phyloP scores from a whole-genome alignment of 92 coral and sea anemone genomes.

The Actinostola sp. region DNA sequence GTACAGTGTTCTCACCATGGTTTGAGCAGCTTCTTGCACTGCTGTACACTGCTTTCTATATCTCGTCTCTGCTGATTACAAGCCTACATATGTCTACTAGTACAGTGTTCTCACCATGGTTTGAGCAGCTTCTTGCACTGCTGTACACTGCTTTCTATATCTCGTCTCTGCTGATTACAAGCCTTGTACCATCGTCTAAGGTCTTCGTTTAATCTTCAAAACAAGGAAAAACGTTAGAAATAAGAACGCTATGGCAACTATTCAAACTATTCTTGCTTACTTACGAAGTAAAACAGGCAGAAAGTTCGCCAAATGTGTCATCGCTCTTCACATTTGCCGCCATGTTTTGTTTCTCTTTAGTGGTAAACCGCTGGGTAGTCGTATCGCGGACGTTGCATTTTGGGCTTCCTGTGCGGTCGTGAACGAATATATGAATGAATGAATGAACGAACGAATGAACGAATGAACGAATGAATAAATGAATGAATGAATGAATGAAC shows the following conservation, averaged over 20 bases:
- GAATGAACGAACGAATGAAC: too few species aligned
- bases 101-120: conserved; percentile 32
- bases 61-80: not conserved
- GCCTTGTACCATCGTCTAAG: conserved; percentile 21
- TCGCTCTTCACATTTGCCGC: conserved; percentile 44
- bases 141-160: conserved; percentile 29
- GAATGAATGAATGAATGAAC: too few species aligned
- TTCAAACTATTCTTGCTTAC: not conserved
- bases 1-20: too few species aligned
- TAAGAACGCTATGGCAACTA: not conserved
- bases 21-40: too few species aligned
- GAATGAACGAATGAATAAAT: too few species aligned
- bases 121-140: conserved; percentile 24
- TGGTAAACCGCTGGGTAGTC: conserved; percentile 14
- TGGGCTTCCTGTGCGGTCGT: conserved; percentile 13
- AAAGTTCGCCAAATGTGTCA: conserved; percentile 15
- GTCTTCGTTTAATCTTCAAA: conserved; percentile 19
- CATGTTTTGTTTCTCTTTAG: conserved; percentile 30
- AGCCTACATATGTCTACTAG: not conserved
- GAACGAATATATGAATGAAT: too few species aligned
- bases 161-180: conserved; percentile 22
- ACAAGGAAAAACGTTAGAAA: not conserved
- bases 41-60: too few species aligned
- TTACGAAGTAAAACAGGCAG: conserved; percentile 18
- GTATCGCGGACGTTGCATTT: not conserved